These are phyloP conservation scores for Hydrotaea cyrtoneurina DNA, from an alignment of 2,888 invertebrate genomes.

Conservation along the genomic window DNA sequence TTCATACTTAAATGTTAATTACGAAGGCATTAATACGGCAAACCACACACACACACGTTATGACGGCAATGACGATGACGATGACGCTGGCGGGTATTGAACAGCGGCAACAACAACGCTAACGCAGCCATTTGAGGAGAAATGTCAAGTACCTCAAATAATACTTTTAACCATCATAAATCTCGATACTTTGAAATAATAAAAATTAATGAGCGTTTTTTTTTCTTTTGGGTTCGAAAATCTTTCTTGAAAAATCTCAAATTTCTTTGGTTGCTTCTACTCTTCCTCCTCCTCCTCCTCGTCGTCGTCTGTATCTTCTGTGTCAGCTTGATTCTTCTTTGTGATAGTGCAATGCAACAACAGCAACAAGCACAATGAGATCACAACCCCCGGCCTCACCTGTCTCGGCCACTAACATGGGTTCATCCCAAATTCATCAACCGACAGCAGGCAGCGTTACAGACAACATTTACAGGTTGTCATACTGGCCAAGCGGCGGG, in stretches of 20 bases:
- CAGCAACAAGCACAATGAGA: conserved; percentile 18
- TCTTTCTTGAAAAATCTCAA: conserved; percentile 62
- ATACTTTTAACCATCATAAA: conserved; percentile 51
- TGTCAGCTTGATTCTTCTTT: too few species aligned
- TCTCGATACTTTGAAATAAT: conserved; percentile 46
- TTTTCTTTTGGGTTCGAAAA: conserved; percentile 46
- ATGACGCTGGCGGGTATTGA: neutral
- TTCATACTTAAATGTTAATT: conserved; percentile 53
- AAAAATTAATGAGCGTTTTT: conserved; percentile 60
- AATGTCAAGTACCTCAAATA: conserved; percentile 57
- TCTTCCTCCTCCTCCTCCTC: neutral
- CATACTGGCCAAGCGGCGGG: conserved; percentile 34
- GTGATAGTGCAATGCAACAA: conserved; percentile 12
- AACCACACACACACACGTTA: too few species aligned
- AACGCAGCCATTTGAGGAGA: neutral
- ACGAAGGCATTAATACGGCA: conserved; percentile 55
- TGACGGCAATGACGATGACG: neutral
- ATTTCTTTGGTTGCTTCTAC: conserved; percentile 41
- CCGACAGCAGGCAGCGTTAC: neutral
- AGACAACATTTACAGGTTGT: conserved; percentile 50
- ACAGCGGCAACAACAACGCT: neutral
- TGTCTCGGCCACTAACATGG: conserved; percentile 49
- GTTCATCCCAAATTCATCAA: conserved; percentile 35
- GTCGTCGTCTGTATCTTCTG: neutral
- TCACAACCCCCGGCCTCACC: conserved; percentile 53